These are phyloP conservation scores for Hippoglossus stenolepis DNA, from an alignment of 2,113 vertebrate genomes.

Conservation along the genomic window DNA sequence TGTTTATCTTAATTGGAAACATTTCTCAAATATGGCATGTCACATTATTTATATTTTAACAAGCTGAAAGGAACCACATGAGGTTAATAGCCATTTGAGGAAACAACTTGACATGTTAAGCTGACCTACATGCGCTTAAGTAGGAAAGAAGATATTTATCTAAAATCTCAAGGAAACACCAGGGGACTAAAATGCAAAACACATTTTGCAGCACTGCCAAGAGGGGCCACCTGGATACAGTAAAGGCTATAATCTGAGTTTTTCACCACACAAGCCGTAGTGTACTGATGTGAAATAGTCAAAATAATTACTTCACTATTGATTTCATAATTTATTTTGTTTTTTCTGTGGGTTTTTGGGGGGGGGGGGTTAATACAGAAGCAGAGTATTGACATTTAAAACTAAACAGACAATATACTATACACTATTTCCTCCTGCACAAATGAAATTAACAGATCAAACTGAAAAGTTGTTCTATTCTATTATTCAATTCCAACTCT, in stretches of 20 bases:
- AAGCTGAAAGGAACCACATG: background rate
- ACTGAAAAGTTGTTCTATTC: no score
- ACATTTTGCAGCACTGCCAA: no score
- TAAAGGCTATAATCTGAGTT: no score
- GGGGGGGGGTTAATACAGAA: background rate
- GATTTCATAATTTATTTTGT: no score
- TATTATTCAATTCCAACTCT: no score
- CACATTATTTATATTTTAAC: background rate
- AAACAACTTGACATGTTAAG: conserved; percentile 17
- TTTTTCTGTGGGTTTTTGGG: no score
- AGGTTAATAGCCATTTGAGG: background rate
- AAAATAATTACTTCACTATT: no score
- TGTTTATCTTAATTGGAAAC: background rate
- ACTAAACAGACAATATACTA: background rate
- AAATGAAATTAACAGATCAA: no score
- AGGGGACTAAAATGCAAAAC: background rate
- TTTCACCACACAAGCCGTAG: no score
- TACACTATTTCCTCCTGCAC: no score
- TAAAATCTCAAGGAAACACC: background rate
- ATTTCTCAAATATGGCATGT: background rate
- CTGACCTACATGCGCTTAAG: background rate
- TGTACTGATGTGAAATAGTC: no score
- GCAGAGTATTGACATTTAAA: background rate
- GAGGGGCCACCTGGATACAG: no score
- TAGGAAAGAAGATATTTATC: background rate